Percentiles rank a stretch among this genome's conserved stretches.
Evolutionary conservation across 2,797 vertebrate species (phyloP).

Genomic region (Pseudotriccus pelzelni): DNA sequence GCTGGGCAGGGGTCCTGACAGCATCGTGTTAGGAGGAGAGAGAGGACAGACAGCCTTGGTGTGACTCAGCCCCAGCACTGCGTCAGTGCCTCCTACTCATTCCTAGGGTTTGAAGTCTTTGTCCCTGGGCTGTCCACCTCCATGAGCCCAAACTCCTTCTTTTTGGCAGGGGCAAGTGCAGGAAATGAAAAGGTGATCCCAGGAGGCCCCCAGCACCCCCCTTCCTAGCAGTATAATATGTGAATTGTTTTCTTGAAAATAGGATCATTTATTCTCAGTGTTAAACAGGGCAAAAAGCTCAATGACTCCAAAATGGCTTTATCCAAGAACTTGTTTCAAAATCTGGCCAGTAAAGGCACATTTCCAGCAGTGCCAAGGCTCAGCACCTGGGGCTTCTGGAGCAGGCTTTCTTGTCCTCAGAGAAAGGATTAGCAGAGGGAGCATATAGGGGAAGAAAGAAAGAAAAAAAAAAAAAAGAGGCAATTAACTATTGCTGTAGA

Average conservation of each 20-base stretch:
- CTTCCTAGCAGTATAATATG: background rate
- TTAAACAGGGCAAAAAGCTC: background rate
- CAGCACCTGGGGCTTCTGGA: background rate
- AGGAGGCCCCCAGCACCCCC: background rate
- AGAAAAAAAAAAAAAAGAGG: too few species aligned
- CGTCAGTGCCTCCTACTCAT: background rate
- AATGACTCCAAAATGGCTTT: background rate
- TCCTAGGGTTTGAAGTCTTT: background rate
- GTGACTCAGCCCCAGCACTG: background rate
- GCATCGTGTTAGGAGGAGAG: background rate
- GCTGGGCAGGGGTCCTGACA: background rate
- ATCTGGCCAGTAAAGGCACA: background rate
- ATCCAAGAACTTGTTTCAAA: background rate
- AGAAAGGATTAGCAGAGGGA: background rate
- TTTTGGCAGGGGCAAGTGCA: background rate
- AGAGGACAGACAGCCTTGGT: background rate
- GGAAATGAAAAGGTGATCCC: background rate
- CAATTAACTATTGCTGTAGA: constrained; percentile 37
- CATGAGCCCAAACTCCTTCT: background rate
- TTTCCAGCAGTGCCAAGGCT: background rate
- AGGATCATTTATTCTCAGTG: background rate
- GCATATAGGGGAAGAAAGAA: too few species aligned
- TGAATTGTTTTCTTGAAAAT: background rate
- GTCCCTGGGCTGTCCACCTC: background rate
- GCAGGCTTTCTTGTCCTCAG: background rate